Evolutionary conservation across 2,113 vertebrate species (phyloP), one percentile per base, ranked within the genome.

Genomic region (Pleuronectes platessa): DNA sequence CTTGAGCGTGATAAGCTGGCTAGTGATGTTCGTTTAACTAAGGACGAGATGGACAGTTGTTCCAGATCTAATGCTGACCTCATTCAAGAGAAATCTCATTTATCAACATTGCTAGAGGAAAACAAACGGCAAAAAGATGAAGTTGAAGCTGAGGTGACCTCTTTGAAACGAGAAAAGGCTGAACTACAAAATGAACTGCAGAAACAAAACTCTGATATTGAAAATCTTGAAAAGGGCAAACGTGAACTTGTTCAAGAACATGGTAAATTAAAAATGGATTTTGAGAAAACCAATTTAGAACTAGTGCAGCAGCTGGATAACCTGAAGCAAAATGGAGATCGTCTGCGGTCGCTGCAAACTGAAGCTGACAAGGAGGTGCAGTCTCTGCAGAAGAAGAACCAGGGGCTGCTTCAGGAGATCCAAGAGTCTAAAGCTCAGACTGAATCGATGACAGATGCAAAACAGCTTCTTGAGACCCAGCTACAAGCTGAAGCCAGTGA

Each of bases 1-100:
- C 87, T 90, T 0, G 96, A 97, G 74, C 95, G 94, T 2, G 83
- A 93, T 70, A 83, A 83, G 1, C 91, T 97, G 18, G 86, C 85
- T 0, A 53, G 74, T 24, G 91, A 92, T 1, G 67, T 94, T 1
- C 90, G 92, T 40, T 79, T 76, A n/a, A 76, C 93, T 31, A 94
- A 93, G 77, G 91, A 86, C 13, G 93, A 95, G 5, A 85, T 97
- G 26, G 92, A 92, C 1, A 90, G 91, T 74, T 93, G 60, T 20
- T 78, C 73, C 14, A 85, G 69, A 85, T 88, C 91, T 45, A 96
- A 92, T 77, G 81, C 89, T 10, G 90, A 92, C 7, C 88, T 96
- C 8, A 40, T 31, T 1, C 81, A 92, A 78, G 92, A 90, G 69
- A 96, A 94, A 62, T 68, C 75, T 9, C 86, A 92, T 60, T 89